These are phyloP conservation scores for Epirrhoe tristata DNA, from an alignment of 2,888 invertebrate species.

Conservation along the genomic window DNA sequence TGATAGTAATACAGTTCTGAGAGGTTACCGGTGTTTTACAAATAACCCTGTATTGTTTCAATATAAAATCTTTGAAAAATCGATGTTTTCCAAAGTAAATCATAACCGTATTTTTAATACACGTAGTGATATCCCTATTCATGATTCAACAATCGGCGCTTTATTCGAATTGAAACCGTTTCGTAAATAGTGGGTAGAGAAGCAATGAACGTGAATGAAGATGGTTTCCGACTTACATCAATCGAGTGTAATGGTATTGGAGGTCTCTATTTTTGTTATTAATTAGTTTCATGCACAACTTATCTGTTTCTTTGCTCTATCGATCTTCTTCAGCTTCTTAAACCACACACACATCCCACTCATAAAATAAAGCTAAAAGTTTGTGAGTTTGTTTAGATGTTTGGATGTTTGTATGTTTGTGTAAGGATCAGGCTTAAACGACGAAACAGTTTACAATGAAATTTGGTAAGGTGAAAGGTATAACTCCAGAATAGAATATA, in stretches of 20 bases:
- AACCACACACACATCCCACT: too few species aligned
- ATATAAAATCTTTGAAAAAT: conserved; percentile 35
- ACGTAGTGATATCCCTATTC: conserved; percentile 21
- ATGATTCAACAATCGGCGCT: conserved; percentile 15
- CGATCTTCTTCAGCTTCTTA: too few species aligned
- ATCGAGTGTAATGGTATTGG: background rate
- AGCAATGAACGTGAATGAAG: conserved; percentile 13
- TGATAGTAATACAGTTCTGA: too few species aligned
- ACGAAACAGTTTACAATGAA: too few species aligned
- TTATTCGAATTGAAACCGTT: conserved; percentile 27
- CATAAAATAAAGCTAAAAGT: too few species aligned
- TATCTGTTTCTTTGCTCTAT: background rate
- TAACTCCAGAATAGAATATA: too few species aligned
- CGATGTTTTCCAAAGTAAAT: conserved; percentile 35
- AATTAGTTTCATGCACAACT: too few species aligned
- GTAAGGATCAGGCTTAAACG: too few species aligned
- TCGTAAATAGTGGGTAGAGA: conserved; percentile 22
- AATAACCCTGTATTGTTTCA: conserved; percentile 4
- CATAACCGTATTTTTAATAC: conserved; percentile 33
- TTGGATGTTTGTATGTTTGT: too few species aligned
- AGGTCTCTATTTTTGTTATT: background rate
- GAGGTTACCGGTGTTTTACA: too few species aligned
- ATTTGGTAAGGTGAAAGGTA: too few species aligned
- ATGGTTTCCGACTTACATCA: conserved; percentile 7
- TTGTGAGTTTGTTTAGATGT: too few species aligned